Evolutionary conservation across 1,140 invertebrate species (phyloP).

Genomic region (Kradibia gibbosae): DNA sequence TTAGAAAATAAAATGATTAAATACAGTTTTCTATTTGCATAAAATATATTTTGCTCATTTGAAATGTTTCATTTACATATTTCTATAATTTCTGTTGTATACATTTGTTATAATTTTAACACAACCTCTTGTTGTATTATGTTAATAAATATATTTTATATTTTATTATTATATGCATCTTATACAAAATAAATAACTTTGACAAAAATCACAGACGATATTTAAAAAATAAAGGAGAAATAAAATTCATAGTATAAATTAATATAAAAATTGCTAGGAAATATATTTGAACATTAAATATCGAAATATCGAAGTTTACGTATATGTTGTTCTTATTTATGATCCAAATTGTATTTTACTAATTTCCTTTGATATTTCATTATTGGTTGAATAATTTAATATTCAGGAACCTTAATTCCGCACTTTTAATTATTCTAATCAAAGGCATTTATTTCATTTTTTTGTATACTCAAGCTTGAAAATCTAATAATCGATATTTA

Average conservation of each 20-base stretch:
- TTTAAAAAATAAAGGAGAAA: conserved; percentile 30
- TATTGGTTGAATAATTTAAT: conserved; percentile 42
- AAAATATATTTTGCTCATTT: conserved; percentile 23
- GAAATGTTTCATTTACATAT: conserved; percentile 43
- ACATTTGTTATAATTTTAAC: conserved; percentile 13
- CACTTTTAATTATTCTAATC: conserved; percentile 38
- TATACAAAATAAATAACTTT: conserved; percentile 33
- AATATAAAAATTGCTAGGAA: conserved; percentile 19
- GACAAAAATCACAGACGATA: conserved; percentile 47
- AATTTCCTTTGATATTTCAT: conserved; percentile 29
- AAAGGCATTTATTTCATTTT: conserved; percentile 8
- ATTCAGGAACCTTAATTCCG: conserved; percentile 51
- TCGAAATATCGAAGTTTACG: conserved; percentile 11
- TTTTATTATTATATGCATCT: conserved; percentile 24
- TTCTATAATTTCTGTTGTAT: conserved; percentile 12
- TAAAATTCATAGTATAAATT: background rate
- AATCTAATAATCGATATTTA: background rate
- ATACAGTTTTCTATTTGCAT: conserved; percentile 46
- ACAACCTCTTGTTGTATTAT: background rate
- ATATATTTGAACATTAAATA: background rate
- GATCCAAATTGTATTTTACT: background rate
- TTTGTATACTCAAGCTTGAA: background rate
- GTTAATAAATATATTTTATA: conserved; percentile 34
- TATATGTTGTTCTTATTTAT: background rate
- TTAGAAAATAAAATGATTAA: conserved; percentile 12